Evolutionary conservation across 2,888 invertebrate genomes (phyloP).

Genomic region (Dicranocentrus wangi): DNA sequence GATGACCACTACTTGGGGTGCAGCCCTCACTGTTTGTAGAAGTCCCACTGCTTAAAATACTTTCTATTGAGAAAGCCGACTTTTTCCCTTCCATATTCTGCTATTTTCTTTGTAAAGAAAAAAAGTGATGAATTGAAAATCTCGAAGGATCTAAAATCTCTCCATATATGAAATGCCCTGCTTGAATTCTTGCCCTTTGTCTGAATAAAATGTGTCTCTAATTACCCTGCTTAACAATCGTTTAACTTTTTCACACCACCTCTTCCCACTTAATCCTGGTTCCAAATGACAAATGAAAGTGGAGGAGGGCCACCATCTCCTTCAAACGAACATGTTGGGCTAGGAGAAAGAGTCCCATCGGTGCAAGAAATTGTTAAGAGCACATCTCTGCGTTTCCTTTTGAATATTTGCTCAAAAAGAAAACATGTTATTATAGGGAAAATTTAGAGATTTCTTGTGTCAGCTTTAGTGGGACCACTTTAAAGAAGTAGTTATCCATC

Average conservation of each 20-base stretch:
- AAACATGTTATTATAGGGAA: no score
- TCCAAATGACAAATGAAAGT: slow-evolving; percentile 40
- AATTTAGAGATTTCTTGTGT: no score
- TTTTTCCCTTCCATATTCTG: slow-evolving; percentile 69
- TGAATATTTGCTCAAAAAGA: no score
- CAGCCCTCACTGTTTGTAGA: background rate
- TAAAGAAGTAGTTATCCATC: slow-evolving; percentile 53
- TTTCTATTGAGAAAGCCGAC: slow-evolving; percentile 71
- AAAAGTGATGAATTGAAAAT: no score
- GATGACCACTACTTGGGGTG: slow-evolving; percentile 1
- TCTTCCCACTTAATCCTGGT: background rate
- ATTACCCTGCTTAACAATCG: slow-evolving; percentile 26
- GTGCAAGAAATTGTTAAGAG: slow-evolving; percentile 39
- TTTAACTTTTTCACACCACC: slow-evolving; percentile 4
- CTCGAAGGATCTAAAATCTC: no score
- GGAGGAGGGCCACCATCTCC: no score
- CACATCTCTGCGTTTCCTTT: no score
- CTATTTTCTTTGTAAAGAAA: no score
- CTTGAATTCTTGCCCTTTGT: no score
- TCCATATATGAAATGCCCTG: no score
- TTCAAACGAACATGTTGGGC: slow-evolving; percentile 35
- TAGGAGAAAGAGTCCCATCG: slow-evolving; percentile 40
- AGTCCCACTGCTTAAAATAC: slow-evolving; percentile 59
- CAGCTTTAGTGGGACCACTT: no score
- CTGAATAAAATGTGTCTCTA: slow-evolving; percentile 26